phyloP scores from a whole-genome alignment of 1,140 invertebrate genomes.

The Chlorops oryzae region DNA sequence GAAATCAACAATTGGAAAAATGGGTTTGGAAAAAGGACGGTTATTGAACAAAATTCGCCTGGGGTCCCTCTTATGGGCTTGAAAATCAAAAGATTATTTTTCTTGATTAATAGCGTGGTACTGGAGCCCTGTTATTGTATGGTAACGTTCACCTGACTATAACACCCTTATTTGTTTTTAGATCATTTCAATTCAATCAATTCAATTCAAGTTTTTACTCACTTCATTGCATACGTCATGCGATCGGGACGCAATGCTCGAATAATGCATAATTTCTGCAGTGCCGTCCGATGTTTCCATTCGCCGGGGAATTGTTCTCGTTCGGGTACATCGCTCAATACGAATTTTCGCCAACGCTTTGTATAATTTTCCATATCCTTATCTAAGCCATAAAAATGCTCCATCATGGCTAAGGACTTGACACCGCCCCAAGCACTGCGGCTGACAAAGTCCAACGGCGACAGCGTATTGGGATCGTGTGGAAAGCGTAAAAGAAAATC shows the following conservation, averaged over 20 bases:
- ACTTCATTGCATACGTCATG: slow-evolving; percentile 41
- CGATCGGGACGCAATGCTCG: slow-evolving; percentile 78
- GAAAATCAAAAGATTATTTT: no score
- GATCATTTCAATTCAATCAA: no score
- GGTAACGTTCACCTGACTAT: no score
- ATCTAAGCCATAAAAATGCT: slow-evolving; percentile 84
- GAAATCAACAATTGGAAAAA: no score
- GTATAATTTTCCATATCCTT: slow-evolving; percentile 89
- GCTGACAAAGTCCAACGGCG: slow-evolving; percentile 80
- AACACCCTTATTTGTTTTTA: no score
- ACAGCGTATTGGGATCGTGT: slow-evolving; percentile 56
- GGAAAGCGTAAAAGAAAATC: slow-evolving; percentile 87
- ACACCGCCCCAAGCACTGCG: slow-evolving; percentile 84
- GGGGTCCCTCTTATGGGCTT: no score
- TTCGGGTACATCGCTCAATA: slow-evolving; percentile 86
- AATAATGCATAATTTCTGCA: slow-evolving; percentile 89
- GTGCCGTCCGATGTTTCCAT: slow-evolving; percentile 87
- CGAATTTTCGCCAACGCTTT: slow-evolving; percentile 89
- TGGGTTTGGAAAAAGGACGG: no score
- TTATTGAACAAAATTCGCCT: no score
- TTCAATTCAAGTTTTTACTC: no score
- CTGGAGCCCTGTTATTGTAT: no score
- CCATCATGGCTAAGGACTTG: slow-evolving; percentile 68
- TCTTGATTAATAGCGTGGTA: no score
- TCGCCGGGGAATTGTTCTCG: slow-evolving; percentile 91